Base-by-base conservation (phyloP, 2,113 vertebrate genomes). In the Phrynocephalus versicolor region DNA sequence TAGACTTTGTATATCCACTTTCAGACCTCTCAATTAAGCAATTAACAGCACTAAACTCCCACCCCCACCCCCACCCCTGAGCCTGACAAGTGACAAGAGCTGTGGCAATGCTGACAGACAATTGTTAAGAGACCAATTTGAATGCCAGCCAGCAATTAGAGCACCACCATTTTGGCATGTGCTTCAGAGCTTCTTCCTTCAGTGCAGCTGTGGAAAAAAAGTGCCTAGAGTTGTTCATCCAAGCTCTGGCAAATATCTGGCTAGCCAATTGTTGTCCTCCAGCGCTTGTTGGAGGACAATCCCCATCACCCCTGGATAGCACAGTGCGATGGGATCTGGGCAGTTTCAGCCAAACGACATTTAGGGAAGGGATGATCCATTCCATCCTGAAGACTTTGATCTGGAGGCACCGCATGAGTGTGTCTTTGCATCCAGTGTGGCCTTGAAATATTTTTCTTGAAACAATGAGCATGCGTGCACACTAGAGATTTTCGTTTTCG, bases 91-190 rank as follows among this genome's bases (percentile, higher is more conserved):
- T n/a, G 77, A 77, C 64, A 71, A 76, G 83, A 85, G 58, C 82
- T 83, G 60, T 91, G 87, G 90, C 82, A 30, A 89, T 90, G 87
- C 19, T 83, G 87, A 67, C 0, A 0, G 45, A 82, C 79, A 85
- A 10, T 41, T 89, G 90, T 89, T 73, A 89, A 67, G 83, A 58
- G 78, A 74, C 8, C n/a, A 1, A 83, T 55, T 73, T 19, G 74
- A 84, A 64, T 84, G 39, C 82, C 88, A 87, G 74, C 39, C 90
- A 73, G 74, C 86, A 94, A 81, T 90, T 65, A 90, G 16, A 0
- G 0, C 25, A 45, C 8, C 72, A 77, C 74, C 89, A 88, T 79
- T 70, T 84, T 82, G 79, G 88, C 86, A 65, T 60, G 6, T 55
- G 65, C 41, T 51, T 37, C 23, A 73, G 73, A 37, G 51, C 41